Conservation (phyloP, 2,113 vertebrate species). For the Amblyornis subalaris region DNA sequence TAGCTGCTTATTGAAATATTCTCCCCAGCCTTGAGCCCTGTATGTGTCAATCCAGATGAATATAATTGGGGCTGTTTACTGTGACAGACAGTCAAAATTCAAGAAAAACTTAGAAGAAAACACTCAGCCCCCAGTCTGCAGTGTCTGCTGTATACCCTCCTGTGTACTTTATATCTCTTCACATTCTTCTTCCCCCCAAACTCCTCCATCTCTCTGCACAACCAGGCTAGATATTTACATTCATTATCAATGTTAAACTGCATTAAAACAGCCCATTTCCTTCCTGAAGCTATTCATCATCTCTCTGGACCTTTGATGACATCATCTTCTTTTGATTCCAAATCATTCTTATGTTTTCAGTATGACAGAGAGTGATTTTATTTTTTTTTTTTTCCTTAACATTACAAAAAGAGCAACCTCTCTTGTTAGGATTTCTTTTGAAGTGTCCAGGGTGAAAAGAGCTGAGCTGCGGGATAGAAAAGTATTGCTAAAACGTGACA, state of each 20-base stretch:
- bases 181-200: neutral
- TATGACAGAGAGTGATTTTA: neutral
- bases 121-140: neutral
- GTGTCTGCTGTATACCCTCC: neutral
- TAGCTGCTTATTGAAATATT: constrained; percentile 20
- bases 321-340: neutral
- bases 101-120: neutral
- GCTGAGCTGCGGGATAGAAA: neutral
- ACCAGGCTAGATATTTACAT: neutral
- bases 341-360: neutral
- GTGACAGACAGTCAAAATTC: constrained; percentile 4
- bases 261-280: neutral
- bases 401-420: neutral
- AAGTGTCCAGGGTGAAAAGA: neutral
- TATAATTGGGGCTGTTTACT: constrained; percentile 45
- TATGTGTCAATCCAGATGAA: constrained; percentile 41
- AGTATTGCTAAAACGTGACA: constrained; percentile 1
- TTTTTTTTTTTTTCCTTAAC: neutral
- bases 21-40: neutral
- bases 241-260: neutral
- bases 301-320: constrained; percentile 3
- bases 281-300: constrained; percentile 24
- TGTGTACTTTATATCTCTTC: neutral
- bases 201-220: neutral
- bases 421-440: constrained; percentile 33